Conservation (phyloP, 2,888 invertebrate species). For the Orchesellides sinensis region DNA sequence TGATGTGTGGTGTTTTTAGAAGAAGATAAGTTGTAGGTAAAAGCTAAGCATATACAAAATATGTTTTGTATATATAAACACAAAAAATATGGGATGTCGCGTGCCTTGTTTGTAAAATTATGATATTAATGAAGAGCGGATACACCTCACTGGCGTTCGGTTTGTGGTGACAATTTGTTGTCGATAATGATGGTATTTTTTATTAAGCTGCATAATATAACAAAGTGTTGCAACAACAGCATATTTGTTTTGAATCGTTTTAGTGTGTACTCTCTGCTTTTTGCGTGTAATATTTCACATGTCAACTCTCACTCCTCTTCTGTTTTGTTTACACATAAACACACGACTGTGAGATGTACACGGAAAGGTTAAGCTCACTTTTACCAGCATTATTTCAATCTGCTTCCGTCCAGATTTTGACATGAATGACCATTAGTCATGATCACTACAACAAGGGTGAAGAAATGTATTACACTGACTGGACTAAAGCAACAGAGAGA, state of each 20-base stretch:
- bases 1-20: conserved; percentile 30
- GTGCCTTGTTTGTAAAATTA: neutral
- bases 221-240: too few relatives aligned
- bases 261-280: neutral
- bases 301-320: neutral
- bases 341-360: neutral
- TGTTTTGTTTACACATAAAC: neutral
- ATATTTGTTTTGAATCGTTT: conserved; percentile 5
- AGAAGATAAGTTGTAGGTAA: neutral
- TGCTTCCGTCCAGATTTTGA: conserved; percentile 31
- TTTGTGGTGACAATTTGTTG: neutral
- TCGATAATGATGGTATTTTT: neutral
- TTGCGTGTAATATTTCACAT: conserved; percentile 7
- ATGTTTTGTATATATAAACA: neutral
- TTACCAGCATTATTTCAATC: conserved; percentile 19
- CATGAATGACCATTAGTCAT: conserved; percentile 49
- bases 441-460: neutral
- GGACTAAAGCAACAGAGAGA: neutral
- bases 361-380: conserved; percentile 8
- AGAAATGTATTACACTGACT: neutral
- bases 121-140: neutral
- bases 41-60: conserved; percentile 5
- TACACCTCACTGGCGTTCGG: neutral
- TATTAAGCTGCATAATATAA: too few relatives aligned
- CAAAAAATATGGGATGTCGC: neutral